Evolutionary conservation across 2,888 invertebrate species (phyloP).

Genomic region (Beris chalybata): DNA sequence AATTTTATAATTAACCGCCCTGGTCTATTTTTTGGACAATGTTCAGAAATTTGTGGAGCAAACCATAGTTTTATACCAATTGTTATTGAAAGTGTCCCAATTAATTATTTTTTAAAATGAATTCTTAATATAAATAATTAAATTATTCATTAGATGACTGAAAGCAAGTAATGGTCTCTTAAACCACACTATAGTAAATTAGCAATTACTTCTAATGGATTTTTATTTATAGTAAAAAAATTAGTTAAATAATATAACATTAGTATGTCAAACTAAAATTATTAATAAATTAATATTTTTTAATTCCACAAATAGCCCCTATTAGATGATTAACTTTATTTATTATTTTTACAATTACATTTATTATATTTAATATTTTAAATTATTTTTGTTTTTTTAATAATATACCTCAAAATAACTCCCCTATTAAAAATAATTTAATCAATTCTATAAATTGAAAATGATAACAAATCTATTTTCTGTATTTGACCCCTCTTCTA

Average conservation of each 20-base stretch:
- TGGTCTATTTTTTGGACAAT: constrained; percentile 73
- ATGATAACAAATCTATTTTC: constrained; percentile 71
- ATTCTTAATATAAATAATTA: too few species aligned
- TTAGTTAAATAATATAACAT: constrained; percentile 62
- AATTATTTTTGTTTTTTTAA: constrained; percentile 59
- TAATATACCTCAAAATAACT: constrained; percentile 47
- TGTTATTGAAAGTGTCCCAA: too few species aligned
- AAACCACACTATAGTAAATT: too few species aligned
- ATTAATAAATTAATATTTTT: constrained; percentile 63
- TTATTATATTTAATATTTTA: constrained; percentile 60
- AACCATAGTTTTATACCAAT: constrained; percentile 82
- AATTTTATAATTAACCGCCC: constrained; percentile 64
- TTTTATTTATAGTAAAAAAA: constrained; percentile 65
- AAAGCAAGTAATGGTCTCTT: too few species aligned
- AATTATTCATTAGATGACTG: too few species aligned
- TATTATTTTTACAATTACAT: constrained; percentile 53
- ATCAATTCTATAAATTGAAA: constrained; percentile 57
- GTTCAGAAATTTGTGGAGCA: constrained; percentile 79
- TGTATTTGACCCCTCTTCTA: constrained; percentile 66
- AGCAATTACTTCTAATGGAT: too few species aligned
- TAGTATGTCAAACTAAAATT: constrained; percentile 71
- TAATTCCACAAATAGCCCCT: constrained; percentile 70
- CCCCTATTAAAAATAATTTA: constrained; percentile 46
- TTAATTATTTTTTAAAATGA: too few species aligned
- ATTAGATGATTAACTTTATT: constrained; percentile 59